Evolutionary conservation across 2,888 invertebrate genomes (phyloP), one percentile per base, ranked within the genome.

Genomic region (Notodonta dromedarius): DNA sequence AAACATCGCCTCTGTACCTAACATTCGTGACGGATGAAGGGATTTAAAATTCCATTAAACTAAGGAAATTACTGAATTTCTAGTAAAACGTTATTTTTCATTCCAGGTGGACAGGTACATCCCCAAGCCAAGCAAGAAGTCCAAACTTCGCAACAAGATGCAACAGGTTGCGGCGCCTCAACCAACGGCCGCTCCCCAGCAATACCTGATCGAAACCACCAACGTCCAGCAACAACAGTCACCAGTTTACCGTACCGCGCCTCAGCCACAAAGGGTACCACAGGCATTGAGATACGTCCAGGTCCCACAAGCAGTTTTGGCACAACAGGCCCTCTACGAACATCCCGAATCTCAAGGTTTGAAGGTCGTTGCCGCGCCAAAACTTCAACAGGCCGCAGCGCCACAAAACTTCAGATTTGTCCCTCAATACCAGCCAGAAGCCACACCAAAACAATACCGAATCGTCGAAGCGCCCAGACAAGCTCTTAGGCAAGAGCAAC

Each of bases 151-250:
- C 5, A 81, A 90, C 5, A 93, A 93, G 71, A 82, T 80, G 7
- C 88, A 56, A 44, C 54, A 86, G 70, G 66, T 84, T 5, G 62
- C 70, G 48, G 80, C 85, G 39, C 81, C 88, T 14, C 89, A 87
- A 66, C 69, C 89, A 11, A 12, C 56, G 12, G 69, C 84, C 11
- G 90, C 91, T 39, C 94, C 94, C 42, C 93, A 94, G 61, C 94
- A 94, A 68, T 94, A 94, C 67, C 73, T 94, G 32, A 94, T 94
- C 32, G 94, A 94, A 76, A 94, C 94, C 0, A 94, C 94, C 0
- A 93, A 93, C 60, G 85, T 93, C 1, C 91, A 86, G 62, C 89
- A 87, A 64, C 85, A 80, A 44, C 81, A 79, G 32, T 60, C 61
- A 0, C 70, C 74, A 16, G 70, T 82, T 58, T 88, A 86, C 65